A percentile compares a stretch with the other conserved stretches of the same genome.
These are phyloP conservation scores for Chymomyza procnemis DNA, from an alignment of 2,888 invertebrate species.

Conservation along the genomic window DNA sequence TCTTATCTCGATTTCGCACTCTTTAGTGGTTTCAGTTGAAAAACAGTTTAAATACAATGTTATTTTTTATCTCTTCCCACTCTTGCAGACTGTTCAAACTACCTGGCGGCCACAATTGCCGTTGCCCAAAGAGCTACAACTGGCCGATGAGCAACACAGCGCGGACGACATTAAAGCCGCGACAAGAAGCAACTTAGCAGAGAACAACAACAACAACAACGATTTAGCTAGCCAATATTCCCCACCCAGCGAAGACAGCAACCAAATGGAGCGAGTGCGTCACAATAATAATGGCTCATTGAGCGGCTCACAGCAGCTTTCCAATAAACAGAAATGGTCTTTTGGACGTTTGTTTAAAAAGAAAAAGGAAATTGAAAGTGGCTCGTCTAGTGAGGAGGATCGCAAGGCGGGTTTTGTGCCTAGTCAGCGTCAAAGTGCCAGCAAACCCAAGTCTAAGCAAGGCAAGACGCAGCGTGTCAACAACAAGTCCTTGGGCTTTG, in stretches of 20 bases:
- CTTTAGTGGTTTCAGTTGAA: conserved; percentile 16
- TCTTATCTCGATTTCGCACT: conserved; percentile 50
- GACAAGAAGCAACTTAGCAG: conserved; percentile 13
- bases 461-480: conserved; percentile 72
- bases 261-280: conserved; percentile 57
- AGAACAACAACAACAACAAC: conserved; percentile 41
- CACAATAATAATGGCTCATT: conserved; percentile 27
- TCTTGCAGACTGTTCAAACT: conserved; percentile 78
- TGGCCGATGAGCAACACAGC: conserved; percentile 65
- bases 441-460: conserved; percentile 73
- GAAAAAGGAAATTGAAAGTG: conserved; percentile 81
- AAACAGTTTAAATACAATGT: background rate
- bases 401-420: conserved; percentile 78
- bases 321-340: conserved; percentile 85
- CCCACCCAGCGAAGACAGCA: conserved; percentile 22
- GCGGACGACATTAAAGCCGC: conserved; percentile 54
- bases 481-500: conserved; percentile 79
- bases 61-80: background rate
- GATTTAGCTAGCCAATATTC: conserved; percentile 37
- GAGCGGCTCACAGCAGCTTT: conserved; percentile 50
- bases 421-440: conserved; percentile 51
- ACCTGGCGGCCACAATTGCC: conserved; percentile 79
- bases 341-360: conserved; percentile 88
- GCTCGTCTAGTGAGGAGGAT: conserved; percentile 78
- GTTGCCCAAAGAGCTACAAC: conserved; percentile 75